phyloP scores from a whole-genome alignment of 2,113 vertebrate species.

The Heteronetta atricapilla region DNA sequence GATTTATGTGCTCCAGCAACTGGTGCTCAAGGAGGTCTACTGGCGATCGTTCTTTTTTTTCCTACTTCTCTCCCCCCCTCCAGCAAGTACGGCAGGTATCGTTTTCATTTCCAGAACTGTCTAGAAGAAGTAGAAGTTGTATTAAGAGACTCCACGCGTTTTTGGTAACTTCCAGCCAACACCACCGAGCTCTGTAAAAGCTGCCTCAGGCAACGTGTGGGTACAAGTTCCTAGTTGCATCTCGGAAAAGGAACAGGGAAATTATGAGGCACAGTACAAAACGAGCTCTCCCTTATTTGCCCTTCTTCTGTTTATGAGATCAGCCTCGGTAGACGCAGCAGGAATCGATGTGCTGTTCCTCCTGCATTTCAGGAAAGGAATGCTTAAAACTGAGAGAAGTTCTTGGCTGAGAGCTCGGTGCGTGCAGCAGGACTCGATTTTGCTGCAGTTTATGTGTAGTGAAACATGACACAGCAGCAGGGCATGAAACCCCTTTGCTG shows the following conservation, averaged over 20 bases:
- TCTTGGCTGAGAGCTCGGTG: not conserved
- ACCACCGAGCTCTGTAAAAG: not conserved
- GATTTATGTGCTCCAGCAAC: not conserved
- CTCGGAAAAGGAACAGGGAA: not conserved
- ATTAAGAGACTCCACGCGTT: not conserved
- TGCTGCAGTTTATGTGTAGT: not conserved
- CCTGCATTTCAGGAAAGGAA: not conserved
- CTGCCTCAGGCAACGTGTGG: not conserved
- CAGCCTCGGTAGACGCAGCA: not conserved
- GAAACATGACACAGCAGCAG: not conserved
- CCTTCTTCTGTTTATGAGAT: not conserved
- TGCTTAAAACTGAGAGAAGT: not conserved
- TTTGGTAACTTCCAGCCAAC: not conserved
- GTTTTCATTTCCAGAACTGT: not conserved
- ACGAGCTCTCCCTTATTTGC: not conserved
- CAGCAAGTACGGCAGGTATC: not conserved
- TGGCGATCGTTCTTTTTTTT: not conserved
- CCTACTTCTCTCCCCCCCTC: too few species aligned
- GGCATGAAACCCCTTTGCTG: not conserved
- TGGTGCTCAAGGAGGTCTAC: not conserved
- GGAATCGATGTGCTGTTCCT: not conserved
- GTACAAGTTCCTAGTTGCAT: not conserved
- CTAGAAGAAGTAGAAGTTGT: not conserved
- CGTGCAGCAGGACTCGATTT: accelerated
- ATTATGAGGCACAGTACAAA: not conserved